A percentile compares a stretch with the other conserved stretches of the same genome.
Evolutionary conservation across 2,888 invertebrate species (phyloP).

Genomic region (Zele albiditarsus): DNA sequence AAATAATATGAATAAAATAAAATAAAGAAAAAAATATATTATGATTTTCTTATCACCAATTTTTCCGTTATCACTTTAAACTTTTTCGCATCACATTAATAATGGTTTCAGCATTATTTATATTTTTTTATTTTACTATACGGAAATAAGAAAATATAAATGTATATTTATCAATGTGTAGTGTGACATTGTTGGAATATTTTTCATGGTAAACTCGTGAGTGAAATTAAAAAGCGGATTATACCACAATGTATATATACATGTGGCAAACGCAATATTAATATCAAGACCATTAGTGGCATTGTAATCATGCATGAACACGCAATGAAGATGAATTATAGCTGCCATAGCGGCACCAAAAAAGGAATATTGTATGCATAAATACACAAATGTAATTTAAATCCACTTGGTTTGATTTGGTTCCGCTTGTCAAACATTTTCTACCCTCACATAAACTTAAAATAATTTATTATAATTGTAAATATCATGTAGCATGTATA

Average conservation of each 20-base stretch:
- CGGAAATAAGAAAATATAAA: neutral
- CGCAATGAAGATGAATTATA: neutral
- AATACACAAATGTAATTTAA: neutral
- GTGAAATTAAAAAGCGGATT: neutral
- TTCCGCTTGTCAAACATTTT: conserved; percentile 8
- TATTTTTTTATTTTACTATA: neutral
- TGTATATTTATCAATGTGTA: neutral
- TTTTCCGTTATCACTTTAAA: neutral
- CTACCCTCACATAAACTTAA: neutral
- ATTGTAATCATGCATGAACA: neutral
- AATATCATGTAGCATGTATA: neutral
- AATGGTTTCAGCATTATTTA: neutral
- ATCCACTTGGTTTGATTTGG: neutral
- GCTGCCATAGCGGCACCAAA: neutral
- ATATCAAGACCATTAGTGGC: neutral
- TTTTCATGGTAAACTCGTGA: neutral
- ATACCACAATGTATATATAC: neutral
- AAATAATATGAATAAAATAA: neutral
- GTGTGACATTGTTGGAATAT: neutral
- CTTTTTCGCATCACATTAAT: neutral
- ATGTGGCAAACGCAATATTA: neutral
- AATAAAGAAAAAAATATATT: neutral
- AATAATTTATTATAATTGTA: neutral
- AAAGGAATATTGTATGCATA: neutral
- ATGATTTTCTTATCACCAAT: neutral